These are phyloP conservation scores for Thamnaconus septentrionalis DNA, from an alignment of 2,113 vertebrate genomes.

Conservation along the genomic window DNA sequence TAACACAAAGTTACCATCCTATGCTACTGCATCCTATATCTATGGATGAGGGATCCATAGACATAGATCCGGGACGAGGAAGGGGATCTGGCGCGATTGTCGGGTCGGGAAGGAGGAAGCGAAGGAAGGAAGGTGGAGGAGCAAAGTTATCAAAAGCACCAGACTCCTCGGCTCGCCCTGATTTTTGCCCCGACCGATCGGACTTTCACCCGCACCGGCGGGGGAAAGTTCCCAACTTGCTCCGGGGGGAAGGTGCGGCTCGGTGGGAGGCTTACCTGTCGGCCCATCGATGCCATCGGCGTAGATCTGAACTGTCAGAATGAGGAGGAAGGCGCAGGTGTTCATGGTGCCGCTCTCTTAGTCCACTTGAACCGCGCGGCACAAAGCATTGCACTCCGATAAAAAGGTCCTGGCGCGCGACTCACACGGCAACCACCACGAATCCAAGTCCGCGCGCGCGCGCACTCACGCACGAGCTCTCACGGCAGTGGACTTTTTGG, in stretches of 20 bases:
- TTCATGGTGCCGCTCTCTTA: constrained; percentile 77
- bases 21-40: too few relatives aligned
- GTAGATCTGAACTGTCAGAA: constrained; percentile 78
- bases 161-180: constrained; percentile 22
- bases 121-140: not conserved
- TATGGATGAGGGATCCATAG: too few relatives aligned
- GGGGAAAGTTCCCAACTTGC: constrained; percentile 50
- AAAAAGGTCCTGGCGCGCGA: constrained; percentile 43
- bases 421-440: too few relatives aligned
- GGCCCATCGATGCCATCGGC: constrained; percentile 81
- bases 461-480: constrained; percentile 63
- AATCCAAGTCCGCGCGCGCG: constrained; percentile 25
- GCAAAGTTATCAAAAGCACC: constrained; percentile 55
- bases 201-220: constrained; percentile 27
- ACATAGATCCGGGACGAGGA: too few relatives aligned
- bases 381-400: constrained; percentile 63
- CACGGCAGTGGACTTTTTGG: constrained; percentile 53
- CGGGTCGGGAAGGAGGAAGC: too few relatives aligned
- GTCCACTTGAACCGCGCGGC: constrained; percentile 72
- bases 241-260: constrained; percentile 15
- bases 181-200: constrained; percentile 6
- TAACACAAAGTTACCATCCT: too few relatives aligned
- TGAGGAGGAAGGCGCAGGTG: constrained; percentile 78
- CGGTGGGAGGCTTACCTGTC: constrained; percentile 73
- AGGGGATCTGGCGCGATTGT: too few relatives aligned